Conservation (phyloP, 2,888 invertebrate species). For the Monoplex corrugatus region DNA sequence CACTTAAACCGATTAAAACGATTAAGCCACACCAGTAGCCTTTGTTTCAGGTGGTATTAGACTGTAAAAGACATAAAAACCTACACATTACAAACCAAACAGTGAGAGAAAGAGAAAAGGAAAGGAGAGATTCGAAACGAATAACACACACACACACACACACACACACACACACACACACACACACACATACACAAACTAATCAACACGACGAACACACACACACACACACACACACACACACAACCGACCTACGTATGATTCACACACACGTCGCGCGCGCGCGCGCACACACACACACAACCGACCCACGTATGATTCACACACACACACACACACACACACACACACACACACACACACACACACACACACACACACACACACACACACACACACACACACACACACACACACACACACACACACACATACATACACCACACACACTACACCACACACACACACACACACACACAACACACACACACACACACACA, state of each 20-base stretch:
- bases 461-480: background rate
- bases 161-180: too few species aligned
- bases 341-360: background rate
- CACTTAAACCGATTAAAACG: too few species aligned
- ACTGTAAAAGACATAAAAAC: too few species aligned
- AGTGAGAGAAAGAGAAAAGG: background rate
- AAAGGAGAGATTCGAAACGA: too few species aligned
- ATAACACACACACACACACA: too few species aligned
- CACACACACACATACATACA: background rate
- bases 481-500: background rate
- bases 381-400: background rate
- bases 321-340: background rate
- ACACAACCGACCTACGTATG: background rate
- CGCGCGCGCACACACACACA: background rate
- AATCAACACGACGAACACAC: too few species aligned
- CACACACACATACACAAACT: too few species aligned
- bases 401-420: background rate
- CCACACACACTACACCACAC: too few species aligned
- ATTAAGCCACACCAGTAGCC: too few species aligned
- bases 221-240: background rate
- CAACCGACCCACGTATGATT: background rate
- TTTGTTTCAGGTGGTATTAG: too few species aligned
- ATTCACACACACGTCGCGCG: background rate
- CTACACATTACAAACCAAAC: background rate
- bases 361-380: background rate